These are phyloP conservation scores for Philonicus albiceps DNA, from an alignment of 2,888 invertebrate genomes.

Conservation along the genomic window DNA sequence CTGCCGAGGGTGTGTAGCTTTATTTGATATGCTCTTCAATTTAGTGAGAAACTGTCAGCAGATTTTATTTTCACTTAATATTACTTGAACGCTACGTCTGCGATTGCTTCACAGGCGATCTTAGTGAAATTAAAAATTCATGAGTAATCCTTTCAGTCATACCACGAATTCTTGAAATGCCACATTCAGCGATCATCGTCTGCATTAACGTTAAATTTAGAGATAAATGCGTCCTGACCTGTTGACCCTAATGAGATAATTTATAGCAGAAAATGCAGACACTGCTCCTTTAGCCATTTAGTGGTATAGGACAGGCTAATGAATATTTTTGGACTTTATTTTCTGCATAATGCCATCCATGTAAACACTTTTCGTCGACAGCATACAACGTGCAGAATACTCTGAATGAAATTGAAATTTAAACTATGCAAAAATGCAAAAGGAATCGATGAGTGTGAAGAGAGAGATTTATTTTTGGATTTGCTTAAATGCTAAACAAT, in stretches of 20 bases:
- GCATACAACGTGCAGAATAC: neutral
- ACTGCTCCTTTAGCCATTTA: neutral
- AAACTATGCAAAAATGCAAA: neutral
- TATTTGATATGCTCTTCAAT: conserved; percentile 16
- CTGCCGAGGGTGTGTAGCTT: neutral
- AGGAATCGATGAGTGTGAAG: neutral
- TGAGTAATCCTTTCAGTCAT: neutral
- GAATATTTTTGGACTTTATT: neutral
- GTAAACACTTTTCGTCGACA: neutral
- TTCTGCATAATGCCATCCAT: neutral
- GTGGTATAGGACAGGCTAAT: neutral
- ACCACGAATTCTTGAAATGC: neutral
- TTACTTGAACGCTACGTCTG: neutral
- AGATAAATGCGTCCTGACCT: neutral
- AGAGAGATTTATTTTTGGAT: neutral
- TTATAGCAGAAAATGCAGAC: neutral
- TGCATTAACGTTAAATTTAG: neutral
- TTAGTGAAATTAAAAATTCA: neutral
- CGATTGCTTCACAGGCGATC: neutral
- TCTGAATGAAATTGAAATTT: neutral
- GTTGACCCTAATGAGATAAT: neutral
- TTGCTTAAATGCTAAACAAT: neutral
- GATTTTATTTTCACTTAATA: neutral
- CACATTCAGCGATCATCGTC: neutral
- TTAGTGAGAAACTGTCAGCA: neutral